Percentiles rank a stretch among this genome's conserved stretches.
Evolutionary conservation across 2,888 invertebrate species (phyloP).

Genomic region (Eristalis intricaria): DNA sequence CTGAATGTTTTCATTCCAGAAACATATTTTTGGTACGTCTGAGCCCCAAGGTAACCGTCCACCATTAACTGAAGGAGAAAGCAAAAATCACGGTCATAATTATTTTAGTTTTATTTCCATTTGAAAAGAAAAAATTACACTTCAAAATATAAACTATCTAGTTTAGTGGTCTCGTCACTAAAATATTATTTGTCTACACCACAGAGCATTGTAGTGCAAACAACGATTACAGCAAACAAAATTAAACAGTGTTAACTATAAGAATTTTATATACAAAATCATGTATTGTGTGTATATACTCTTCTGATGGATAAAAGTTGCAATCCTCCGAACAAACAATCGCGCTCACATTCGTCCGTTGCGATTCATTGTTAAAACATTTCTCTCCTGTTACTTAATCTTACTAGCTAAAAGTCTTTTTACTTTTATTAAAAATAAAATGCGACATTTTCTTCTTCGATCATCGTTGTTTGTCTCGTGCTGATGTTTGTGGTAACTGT

Average conservation of each 20-base stretch:
- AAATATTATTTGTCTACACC: constrained; percentile 20
- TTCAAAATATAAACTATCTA: constrained; percentile 61
- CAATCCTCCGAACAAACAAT: constrained; percentile 9
- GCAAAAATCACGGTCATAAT: background rate
- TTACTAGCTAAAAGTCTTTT: constrained; percentile 66
- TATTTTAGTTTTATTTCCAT: constrained; percentile 68
- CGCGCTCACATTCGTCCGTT: background rate
- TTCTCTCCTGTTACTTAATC: constrained; percentile 35
- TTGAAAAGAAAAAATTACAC: constrained; percentile 71
- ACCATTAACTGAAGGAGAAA: background rate
- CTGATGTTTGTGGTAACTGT: background rate
- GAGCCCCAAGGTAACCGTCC: too few species aligned
- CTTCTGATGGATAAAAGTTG: background rate
- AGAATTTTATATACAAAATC: constrained; percentile 52
- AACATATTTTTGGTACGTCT: too few species aligned
- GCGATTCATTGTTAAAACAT: background rate
- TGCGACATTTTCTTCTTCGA: constrained; percentile 45
- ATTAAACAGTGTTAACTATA: background rate
- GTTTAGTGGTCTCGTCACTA: constrained; percentile 20
- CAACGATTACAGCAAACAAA: constrained; percentile 29
- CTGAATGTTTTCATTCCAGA: too few species aligned
- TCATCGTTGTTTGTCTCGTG: background rate
- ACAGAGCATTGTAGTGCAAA: constrained; percentile 10
- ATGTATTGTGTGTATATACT: constrained; percentile 10
- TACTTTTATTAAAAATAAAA: constrained; percentile 65